A percentile compares a stretch with the other conserved stretches of the same genome.
Evolutionary conservation across 2,888 invertebrate genomes (phyloP).

Genomic region (Lagria hirta): DNA sequence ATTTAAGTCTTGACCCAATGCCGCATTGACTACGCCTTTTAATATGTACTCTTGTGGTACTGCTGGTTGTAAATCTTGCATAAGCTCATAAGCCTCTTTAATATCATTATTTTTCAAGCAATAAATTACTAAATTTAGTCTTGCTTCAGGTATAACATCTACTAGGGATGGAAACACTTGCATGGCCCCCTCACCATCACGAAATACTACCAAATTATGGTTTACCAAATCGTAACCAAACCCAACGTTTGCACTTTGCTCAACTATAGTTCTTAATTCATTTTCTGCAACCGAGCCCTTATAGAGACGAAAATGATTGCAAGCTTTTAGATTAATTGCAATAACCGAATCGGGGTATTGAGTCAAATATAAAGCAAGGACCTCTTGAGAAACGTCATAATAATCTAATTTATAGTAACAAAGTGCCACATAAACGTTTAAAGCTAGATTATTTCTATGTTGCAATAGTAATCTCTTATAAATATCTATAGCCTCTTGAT

Average conservation of each 20-base stretch:
- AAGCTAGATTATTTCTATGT: constrained; percentile 86
- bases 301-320: constrained; percentile 82
- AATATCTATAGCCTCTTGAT: constrained; percentile 98
- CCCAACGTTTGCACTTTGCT: constrained; percentile 69
- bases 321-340: constrained; percentile 90
- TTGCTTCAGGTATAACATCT: constrained; percentile 94
- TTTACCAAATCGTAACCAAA: constrained; percentile 91
- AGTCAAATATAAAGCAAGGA: constrained; percentile 89
- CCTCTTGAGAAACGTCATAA: constrained; percentile 97
- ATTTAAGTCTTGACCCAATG: constrained; percentile 87
- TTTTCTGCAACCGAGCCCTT: constrained; percentile 94
- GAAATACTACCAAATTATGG: constrained; percentile 94
- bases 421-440: constrained; percentile 95
- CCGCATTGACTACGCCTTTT: constrained; percentile 93
- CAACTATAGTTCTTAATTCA: constrained; percentile 77
- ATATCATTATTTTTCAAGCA: constrained; percentile 87
- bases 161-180: constrained; percentile 87
- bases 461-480: constrained; percentile 91
- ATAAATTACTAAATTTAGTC: constrained; percentile 94
- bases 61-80: constrained; percentile 90
- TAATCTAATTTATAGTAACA: constrained; percentile 99
- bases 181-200: constrained; percentile 90
- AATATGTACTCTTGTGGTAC: constrained; percentile 95
- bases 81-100: constrained; percentile 81
- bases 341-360: constrained; percentile 92